These are phyloP conservation scores for Tuberolachnus salignus DNA, from an alignment of 2,888 invertebrate species.

Conservation along the genomic window DNA sequence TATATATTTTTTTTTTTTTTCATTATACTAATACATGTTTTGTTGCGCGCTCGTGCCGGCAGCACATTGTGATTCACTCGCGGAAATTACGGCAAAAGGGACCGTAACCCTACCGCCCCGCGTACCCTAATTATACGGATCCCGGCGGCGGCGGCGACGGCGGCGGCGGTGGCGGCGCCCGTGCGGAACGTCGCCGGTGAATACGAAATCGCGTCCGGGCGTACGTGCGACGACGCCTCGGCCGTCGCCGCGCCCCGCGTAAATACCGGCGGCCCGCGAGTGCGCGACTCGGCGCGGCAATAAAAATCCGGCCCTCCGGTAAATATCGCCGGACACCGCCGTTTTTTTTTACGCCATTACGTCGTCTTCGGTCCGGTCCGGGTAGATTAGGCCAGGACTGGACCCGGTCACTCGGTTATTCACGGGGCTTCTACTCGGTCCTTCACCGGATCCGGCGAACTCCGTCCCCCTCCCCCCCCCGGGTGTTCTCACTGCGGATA, in stretches of 20 bases:
- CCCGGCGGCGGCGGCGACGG: neutral
- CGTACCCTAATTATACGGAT: slow-evolving; percentile 25
- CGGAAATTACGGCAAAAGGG: slow-evolving; percentile 17
- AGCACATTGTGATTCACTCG: neutral
- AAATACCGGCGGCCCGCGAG: neutral
- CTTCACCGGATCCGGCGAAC: no score
- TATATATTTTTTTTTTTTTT: no score
- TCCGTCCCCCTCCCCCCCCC: no score
- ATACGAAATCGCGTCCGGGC: slow-evolving; percentile 27
- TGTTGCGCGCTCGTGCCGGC: neutral
- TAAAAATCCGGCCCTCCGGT: slow-evolving; percentile 9
- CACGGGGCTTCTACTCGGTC: no score
- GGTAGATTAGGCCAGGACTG: no score
- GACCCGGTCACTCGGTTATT: no score
- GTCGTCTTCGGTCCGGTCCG: no score
- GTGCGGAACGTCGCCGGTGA: slow-evolving; percentile 27
- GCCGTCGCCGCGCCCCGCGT: neutral
- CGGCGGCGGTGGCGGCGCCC: neutral
- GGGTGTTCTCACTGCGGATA: no score
- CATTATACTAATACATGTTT: no score
- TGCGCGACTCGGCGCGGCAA: neutral
- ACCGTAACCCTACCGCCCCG: neutral
- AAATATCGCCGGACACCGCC: no score
- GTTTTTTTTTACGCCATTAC: no score
- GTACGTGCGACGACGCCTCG: neutral